Base-by-base conservation (phyloP, 1,140 invertebrate species). In the Delia radicum region DNA sequence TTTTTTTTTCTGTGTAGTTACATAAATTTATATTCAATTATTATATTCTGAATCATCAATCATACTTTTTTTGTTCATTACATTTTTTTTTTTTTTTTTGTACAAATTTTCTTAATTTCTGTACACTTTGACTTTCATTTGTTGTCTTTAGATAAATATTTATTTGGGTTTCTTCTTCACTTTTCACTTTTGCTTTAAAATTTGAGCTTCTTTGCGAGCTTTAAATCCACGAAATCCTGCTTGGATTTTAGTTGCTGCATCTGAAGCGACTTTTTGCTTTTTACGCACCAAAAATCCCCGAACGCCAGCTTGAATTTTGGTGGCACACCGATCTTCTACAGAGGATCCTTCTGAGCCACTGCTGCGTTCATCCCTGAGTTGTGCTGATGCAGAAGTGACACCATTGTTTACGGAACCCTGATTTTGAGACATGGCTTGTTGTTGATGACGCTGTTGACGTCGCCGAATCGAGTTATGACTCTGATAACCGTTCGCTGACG, bases 251-350 rank as follows among this genome's bases (percentile, higher is more conserved):
- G 88, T 88, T 0, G 90, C 90, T 1, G 90, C 90, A 28, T 88
- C 85, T 18, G 87, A 86, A 15, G 88, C 89, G 6, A 85, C 82
- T 78, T 90, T 88, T 65, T 90, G 86, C 72, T 89, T 87, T 80
- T 92, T 92, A 21, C 93, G 85, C 6, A 91, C 90, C n/a, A 93
- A 85, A 81, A 90, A 93, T n/a, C 92, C 92, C 1, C 92, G 87
- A 18, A 93, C 88, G 3, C 91, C 90, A 0, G 93, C 92, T 82
- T 94, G 93, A 76, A 94, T 94, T 85, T 92, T 93, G 1, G 91
- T 91, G 0, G 92, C 92, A 27, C 91, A 91, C 67, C 89, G 89
- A 79, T 92, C 90, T 79, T 90, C 89, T 26, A 90, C 78, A 24
- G 79, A 76, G 6, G 77, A 21, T 31, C 37, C 29, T 42, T 82